Evolutionary conservation across 1,140 invertebrate genomes (phyloP).

Genomic region (Macrostomum lignano): DNA sequence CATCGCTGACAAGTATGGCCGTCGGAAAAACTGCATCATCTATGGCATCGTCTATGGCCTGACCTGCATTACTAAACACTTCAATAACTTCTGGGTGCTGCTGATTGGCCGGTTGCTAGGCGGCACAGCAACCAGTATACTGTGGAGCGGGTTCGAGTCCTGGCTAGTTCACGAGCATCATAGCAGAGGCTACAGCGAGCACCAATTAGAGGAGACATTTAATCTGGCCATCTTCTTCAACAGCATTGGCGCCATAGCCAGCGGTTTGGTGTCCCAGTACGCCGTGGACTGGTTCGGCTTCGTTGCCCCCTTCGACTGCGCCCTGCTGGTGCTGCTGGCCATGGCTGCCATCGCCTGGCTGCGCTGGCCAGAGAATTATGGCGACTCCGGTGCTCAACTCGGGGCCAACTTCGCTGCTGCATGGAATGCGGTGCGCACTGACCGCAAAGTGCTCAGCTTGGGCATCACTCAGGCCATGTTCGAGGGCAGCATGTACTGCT

Average conservation of each 20-base stretch:
- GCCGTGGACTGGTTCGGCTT: constrained; percentile 34
- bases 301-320: constrained; percentile 39
- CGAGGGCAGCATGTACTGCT: constrained; percentile 43
- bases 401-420: constrained; percentile 21
- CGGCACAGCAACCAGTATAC: constrained; percentile 40
- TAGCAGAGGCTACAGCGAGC: constrained; percentile 24
- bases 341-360: constrained; percentile 30
- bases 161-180: constrained; percentile 41
- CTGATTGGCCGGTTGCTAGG: constrained; percentile 36
- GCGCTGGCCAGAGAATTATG: constrained; percentile 37
- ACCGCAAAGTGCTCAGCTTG: constrained; percentile 33
- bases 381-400: constrained; percentile 25
- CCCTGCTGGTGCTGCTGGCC: constrained; percentile 32
- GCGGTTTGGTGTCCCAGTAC: constrained; percentile 36
- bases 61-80: constrained; percentile 38
- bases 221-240: constrained; percentile 39
- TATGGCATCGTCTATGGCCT: constrained; percentile 37
- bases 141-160: constrained; percentile 43
- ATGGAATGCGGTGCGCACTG: constrained; percentile 17
- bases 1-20: constrained; percentile 36
- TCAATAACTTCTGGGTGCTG: constrained; percentile 28
- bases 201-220: constrained; percentile 26
- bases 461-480: constrained; percentile 39
- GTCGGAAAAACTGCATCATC: constrained; percentile 30
- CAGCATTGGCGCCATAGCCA: constrained; percentile 37